Conservation (phyloP, 2,888 invertebrate species). For the Spilarctia lutea region DNA sequence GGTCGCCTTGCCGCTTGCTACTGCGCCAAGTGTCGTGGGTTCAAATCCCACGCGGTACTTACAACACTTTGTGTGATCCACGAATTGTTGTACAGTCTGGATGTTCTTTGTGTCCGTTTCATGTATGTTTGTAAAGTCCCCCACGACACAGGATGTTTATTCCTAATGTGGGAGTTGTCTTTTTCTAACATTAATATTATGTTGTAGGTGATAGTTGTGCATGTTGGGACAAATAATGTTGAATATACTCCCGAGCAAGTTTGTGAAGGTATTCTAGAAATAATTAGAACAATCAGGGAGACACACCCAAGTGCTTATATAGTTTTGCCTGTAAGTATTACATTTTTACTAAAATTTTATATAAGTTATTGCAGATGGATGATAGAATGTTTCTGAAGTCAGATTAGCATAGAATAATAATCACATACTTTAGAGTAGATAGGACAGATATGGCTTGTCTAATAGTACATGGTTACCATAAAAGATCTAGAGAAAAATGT, state of each 20-base stretch:
- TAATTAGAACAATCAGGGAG: conserved; percentile 90
- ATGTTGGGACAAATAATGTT: conserved; percentile 96
- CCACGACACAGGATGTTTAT: too few relatives aligned
- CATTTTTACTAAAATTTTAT: not conserved
- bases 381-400: not conserved
- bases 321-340: conserved; percentile 92
- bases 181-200: conserved; percentile 18
- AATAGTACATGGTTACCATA: not conserved
- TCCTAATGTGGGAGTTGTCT: too few relatives aligned
- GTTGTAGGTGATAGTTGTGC: conserved; percentile 92
- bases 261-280: conserved; percentile 92
- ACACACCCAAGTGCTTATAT: conserved; percentile 93
- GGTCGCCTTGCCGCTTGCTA: too few relatives aligned
- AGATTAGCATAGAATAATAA: not conserved
- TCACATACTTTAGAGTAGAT: not conserved
- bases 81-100: too few relatives aligned
- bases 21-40: too few relatives aligned
- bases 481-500: not conserved
- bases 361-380: not conserved
- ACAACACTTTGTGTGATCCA: too few relatives aligned
- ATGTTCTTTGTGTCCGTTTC: too few relatives aligned
- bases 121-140: too few relatives aligned
- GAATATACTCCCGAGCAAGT: conserved; percentile 93
- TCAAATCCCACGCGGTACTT: too few relatives aligned
- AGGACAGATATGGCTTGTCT: not conserved